These are phyloP conservation scores for Hippocampus abdominalis DNA, from an alignment of 2,113 vertebrate species.

Conservation along the genomic window DNA sequence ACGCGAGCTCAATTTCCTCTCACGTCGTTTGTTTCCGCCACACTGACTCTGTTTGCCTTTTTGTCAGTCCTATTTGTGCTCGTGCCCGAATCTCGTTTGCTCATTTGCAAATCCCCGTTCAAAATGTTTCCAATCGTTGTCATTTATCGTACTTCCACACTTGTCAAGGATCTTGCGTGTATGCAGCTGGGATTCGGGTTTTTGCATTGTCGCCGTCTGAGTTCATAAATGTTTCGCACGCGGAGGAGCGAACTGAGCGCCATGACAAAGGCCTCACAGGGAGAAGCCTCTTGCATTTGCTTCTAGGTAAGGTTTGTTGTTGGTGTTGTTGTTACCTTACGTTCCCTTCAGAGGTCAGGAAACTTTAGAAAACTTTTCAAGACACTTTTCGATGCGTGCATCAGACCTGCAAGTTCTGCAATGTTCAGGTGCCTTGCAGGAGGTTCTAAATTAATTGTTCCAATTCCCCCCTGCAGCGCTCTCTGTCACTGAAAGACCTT, in stretches of 20 bases:
- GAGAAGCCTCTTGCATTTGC: neutral
- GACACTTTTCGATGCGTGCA: neutral
- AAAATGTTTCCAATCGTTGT: neutral
- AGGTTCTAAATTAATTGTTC: constrained; percentile 32
- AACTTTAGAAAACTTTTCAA: constrained; percentile 28
- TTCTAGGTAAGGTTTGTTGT: constrained; percentile 19
- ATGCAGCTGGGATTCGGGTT: neutral
- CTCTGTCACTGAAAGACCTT: constrained; percentile 39
- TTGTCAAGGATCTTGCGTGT: neutral
- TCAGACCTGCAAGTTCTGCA: constrained; percentile 34
- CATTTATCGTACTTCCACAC: neutral
- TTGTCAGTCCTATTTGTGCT: neutral
- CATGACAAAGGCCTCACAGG: neutral
- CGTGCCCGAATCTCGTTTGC: too few relatives aligned
- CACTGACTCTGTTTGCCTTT: too few relatives aligned
- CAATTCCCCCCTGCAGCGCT: constrained; percentile 35
- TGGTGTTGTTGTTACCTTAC: constrained; percentile 17
- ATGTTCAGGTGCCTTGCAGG: constrained; percentile 25
- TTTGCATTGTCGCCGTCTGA: neutral
- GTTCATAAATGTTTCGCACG: neutral
- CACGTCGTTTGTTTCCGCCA: neutral
- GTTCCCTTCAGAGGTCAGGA: constrained; percentile 29
- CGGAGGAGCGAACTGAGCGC: neutral
- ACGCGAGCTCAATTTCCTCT: constrained; percentile 30
- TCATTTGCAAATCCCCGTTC: neutral